These are phyloP conservation scores for Corythornis madagascariensis DNA, from an alignment of 2,113 vertebrate genomes.

Conservation along the genomic window DNA sequence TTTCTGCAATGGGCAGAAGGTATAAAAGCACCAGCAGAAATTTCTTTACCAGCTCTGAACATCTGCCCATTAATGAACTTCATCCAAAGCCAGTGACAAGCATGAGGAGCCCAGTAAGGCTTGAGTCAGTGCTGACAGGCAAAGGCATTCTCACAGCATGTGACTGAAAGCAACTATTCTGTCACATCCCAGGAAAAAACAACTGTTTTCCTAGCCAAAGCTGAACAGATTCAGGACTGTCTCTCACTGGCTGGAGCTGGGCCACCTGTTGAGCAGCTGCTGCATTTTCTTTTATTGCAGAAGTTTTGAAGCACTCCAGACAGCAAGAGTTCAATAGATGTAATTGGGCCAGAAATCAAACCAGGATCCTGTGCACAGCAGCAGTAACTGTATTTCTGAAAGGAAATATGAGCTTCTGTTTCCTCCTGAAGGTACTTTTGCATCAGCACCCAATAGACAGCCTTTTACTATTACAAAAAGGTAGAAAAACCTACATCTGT, in stretches of 20 bases:
- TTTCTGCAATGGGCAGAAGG: neutral
- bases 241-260: neutral
- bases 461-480: neutral
- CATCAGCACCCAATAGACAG: neutral
- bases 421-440: neutral
- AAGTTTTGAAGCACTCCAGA: neutral
- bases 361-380: neutral
- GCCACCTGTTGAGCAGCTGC: neutral
- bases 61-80: neutral
- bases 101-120: neutral
- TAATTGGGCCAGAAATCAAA: neutral
- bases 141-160: neutral
- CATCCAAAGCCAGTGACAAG: neutral
- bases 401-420: neutral
- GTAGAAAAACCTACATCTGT: neutral
- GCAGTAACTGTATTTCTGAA: neutral
- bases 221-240: neutral
- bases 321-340: neutral
- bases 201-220: neutral
- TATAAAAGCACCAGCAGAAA: neutral
- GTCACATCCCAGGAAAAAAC: neutral
- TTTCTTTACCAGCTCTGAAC: neutral
- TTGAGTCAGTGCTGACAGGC: neutral
- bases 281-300: neutral
- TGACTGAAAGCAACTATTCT: neutral